These are phyloP conservation scores for Tenthredo notha DNA, from an alignment of 2,888 invertebrate species.

Conservation along the genomic window DNA sequence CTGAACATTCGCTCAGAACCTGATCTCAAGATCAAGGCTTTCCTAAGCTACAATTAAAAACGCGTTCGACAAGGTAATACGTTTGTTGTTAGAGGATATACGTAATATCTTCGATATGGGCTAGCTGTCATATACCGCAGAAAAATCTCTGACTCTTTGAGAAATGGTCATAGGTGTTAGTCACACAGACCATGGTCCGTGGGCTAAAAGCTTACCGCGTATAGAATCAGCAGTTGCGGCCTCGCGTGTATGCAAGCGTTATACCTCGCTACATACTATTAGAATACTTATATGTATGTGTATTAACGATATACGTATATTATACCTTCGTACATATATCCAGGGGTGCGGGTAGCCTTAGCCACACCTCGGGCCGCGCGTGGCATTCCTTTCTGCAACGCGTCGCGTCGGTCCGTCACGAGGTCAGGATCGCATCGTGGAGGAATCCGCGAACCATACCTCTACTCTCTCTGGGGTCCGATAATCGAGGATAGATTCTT, in stretches of 20 bases:
- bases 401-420: constrained; percentile 19
- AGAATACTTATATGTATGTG: neutral
- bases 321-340: neutral
- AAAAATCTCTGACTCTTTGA: neutral
- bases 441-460: constrained; percentile 45
- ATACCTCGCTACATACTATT: neutral
- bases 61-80: constrained; percentile 25
- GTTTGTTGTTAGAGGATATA: neutral
- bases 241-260: neutral
- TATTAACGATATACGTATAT: neutral
- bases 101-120: neutral
- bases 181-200: neutral
- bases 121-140: neutral
- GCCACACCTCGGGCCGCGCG: constrained; percentile 48
- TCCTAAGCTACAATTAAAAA: constrained; percentile 30
- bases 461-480: neutral
- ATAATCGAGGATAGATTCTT: neutral
- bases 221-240: neutral
- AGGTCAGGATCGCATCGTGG: constrained; percentile 48
- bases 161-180: neutral
- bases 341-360: constrained; percentile 36
- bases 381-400: constrained; percentile 51
- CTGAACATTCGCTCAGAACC: neutral
- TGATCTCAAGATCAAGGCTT: constrained; percentile 48
- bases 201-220: neutral